Evolutionary conservation across 2,888 invertebrate species (phyloP), one percentile per base, ranked within the genome.

Genomic region (Geotrupes spiniger): DNA sequence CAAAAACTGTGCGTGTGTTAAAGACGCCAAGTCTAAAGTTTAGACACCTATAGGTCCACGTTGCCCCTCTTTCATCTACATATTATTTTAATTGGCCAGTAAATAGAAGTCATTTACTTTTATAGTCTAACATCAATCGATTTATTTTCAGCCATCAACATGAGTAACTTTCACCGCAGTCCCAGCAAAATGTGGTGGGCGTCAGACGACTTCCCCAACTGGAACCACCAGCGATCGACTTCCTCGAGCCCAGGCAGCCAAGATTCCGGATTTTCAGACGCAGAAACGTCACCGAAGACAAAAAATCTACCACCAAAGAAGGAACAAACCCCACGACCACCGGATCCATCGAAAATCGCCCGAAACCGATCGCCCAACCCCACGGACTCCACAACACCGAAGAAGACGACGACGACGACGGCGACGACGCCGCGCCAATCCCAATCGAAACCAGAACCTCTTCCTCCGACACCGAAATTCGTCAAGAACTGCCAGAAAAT

Each of bases 241-340:
- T 55, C 82, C 73, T 57, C 64, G 17, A 85, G 85, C 66, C 85
- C 85, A 54, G 83, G 85, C 52, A 87, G 87, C 63, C 86, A 87
- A 70, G 88, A 88, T 70, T 89, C 88, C 1, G 89, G 89, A 1
- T 89, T 89, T 70, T 88, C 88, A 0, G 89, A 89, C 63, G 85
- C 87, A 0, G 88, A 87, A 61, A 79, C 79, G 58, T 83, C 83
- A 1, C 78, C 80, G n/a, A 1, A 70, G 9, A 39, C 73, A 6
- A 73, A 74, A 28, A 64, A 56, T 40, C 67, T 64, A 37, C 70
- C 74, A 44, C 62, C 65, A 3, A 73, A 66, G 50, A 36, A 49
- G 9, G 25, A 47, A 51, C 36, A 76, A 73, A 63, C 75, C 1
- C n/a, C 9, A 2, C 29, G 33, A 31, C 36, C 31, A 31, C 25